Percentiles rank a stretch among this genome's conserved stretches.
Evolutionary conservation across 2,113 vertebrate species (phyloP).

Genomic region (Oncorhynchus clarkii): DNA sequence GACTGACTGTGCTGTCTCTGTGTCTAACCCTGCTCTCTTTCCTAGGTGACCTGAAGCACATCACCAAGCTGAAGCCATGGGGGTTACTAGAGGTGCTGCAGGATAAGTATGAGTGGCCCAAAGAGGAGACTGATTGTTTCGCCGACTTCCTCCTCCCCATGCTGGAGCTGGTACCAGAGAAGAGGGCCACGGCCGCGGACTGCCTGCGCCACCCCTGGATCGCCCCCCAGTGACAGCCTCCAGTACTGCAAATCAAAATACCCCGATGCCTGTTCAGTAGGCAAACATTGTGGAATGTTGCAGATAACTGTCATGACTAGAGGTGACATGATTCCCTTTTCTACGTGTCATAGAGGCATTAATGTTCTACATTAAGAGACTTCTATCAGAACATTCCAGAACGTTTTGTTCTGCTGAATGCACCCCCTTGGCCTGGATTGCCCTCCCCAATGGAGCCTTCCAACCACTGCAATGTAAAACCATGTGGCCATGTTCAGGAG

Average conservation of each 20-base stretch:
- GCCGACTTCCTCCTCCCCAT: slow-evolving; percentile 94
- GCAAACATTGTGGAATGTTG: too few relatives aligned
- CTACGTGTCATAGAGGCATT: too few relatives aligned
- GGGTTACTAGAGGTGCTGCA: slow-evolving; percentile 92
- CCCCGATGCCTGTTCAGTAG: too few relatives aligned
- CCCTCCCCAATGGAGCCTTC: slow-evolving; percentile 74
- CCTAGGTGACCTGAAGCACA: slow-evolving; percentile 95
- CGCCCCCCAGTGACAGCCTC: slow-evolving; percentile 42
- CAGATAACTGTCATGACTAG: too few relatives aligned
- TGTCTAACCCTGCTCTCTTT: neutral
- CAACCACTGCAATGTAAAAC: slow-evolving; percentile 24
- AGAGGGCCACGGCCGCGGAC: slow-evolving; percentile 89
- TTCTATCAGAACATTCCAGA: too few relatives aligned
- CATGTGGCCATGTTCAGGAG: too few relatives aligned
- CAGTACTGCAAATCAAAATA: too few relatives aligned
- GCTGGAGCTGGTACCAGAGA: slow-evolving; percentile 94
- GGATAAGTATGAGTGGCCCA: slow-evolving; percentile 95
- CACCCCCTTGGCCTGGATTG: slow-evolving; percentile 75
- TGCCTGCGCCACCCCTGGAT: slow-evolving; percentile 94
- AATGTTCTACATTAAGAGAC: too few relatives aligned
- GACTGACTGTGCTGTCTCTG: neutral
- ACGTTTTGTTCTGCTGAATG: too few relatives aligned
- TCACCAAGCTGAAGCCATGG: slow-evolving; percentile 98
- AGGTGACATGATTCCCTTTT: too few relatives aligned
- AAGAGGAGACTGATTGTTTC: slow-evolving; percentile 89